Conservation (phyloP, 1,140 invertebrate genomes). For the Diachasma alloeum region DNA sequence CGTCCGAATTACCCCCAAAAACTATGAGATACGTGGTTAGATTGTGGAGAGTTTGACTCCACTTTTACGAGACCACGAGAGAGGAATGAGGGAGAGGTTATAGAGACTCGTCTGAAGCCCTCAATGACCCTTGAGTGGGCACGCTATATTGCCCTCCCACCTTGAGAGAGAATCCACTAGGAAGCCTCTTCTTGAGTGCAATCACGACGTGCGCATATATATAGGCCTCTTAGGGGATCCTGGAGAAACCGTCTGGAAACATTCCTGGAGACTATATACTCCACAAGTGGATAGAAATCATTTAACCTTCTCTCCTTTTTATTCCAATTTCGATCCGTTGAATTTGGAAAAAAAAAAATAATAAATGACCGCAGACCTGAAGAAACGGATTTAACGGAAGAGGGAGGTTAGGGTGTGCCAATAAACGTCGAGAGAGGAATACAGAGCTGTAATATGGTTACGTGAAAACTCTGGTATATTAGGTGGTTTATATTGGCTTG, state of each 20-base stretch:
- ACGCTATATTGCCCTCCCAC: conserved; percentile 57
- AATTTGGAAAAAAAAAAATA: not conserved
- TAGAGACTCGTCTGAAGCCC: conserved; percentile 50
- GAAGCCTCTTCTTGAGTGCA: conserved; percentile 55
- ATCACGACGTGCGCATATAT: conserved; percentile 49
- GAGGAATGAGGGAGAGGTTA: conserved; percentile 41
- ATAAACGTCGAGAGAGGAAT: conserved; percentile 28
- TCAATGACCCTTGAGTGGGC: conserved; percentile 63
- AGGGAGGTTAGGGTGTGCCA: conserved; percentile 11
- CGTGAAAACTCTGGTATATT: conserved; percentile 44
- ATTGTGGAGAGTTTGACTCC: conserved; percentile 30
- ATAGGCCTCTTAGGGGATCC: not conserved
- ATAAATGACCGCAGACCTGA: not conserved
- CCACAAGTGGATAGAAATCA: not conserved
- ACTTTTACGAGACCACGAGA: conserved; percentile 14
- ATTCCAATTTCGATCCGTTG: not conserved
- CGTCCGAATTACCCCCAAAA: conserved; percentile 17
- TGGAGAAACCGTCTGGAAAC: conserved; percentile 42
- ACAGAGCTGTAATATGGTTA: conserved; percentile 46
- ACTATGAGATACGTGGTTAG: conserved; percentile 39
- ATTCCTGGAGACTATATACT: conserved; percentile 30
- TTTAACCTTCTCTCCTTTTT: not conserved
- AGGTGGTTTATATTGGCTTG: conserved; percentile 53
- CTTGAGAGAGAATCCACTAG: conserved; percentile 6
- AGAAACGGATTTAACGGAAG: not conserved